A percentile compares a stretch with the other conserved stretches of the same genome.
Conservation (phyloP, 2,113 vertebrate genomes). For the Oreochromis aureus region DNA sequence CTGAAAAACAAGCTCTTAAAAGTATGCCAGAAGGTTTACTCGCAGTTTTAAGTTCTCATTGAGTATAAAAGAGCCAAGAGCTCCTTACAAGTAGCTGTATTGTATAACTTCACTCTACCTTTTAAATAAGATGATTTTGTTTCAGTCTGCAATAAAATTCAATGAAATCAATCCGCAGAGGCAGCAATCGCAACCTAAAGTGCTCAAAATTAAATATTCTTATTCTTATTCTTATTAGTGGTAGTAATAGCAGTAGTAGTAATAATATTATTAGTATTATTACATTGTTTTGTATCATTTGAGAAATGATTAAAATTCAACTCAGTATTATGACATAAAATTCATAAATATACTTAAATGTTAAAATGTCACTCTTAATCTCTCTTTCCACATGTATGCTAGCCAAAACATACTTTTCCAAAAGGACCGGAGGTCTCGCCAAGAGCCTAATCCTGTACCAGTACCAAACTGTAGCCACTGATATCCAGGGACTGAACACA, state of each 20-base stretch:
- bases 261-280: background rate
- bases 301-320: background rate
- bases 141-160: background rate
- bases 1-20: background rate
- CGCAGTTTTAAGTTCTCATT: background rate
- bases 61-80: background rate
- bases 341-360: background rate
- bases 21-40: background rate
- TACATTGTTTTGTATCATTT: background rate
- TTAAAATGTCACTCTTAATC: background rate
- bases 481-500: slow-evolving; percentile 12
- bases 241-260: background rate
- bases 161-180: background rate
- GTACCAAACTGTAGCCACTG: slow-evolving; percentile 8
- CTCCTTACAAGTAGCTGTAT: background rate
- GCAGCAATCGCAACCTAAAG: background rate
- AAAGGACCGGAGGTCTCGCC: slow-evolving; percentile 14
- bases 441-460: slow-evolving; percentile 23
- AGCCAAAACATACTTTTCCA: slow-evolving; percentile 24
- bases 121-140: background rate
- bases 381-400: background rate
- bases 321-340: background rate
- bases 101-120: background rate
- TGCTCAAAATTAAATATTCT: background rate
- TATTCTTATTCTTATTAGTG: background rate